phyloP scores from a whole-genome alignment of 1,140 invertebrate genomes.

The Hestina assimilis region DNA sequence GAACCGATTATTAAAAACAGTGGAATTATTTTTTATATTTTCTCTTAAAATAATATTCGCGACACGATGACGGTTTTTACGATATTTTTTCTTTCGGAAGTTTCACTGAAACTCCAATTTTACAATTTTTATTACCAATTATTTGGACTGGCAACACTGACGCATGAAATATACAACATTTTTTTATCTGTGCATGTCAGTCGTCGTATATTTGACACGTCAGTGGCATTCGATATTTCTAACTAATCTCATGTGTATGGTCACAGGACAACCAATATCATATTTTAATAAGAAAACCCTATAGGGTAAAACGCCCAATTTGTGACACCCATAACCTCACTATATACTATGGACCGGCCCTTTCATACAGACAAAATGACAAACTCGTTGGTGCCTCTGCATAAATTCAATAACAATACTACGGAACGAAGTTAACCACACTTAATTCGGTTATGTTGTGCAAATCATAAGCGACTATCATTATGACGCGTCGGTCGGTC shows the following conservation, averaged over 20 bases:
- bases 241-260: constrained; percentile 64
- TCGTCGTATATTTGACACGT: constrained; percentile 7
- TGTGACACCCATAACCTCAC: too few relatives aligned
- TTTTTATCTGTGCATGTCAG: constrained; percentile 4
- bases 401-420: too few relatives aligned
- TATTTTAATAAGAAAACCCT: neutral
- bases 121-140: constrained; percentile 10
- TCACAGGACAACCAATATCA: constrained; percentile 18
- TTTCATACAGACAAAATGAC: too few relatives aligned
- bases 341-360: too few relatives aligned
- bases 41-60: constrained; percentile 7
- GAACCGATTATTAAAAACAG: neutral
- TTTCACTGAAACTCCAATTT: neutral
- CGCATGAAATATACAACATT: constrained; percentile 10
- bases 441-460: too few relatives aligned
- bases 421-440: too few relatives aligned
- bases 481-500: too few relatives aligned
- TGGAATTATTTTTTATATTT: constrained; percentile 3
- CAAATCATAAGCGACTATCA: too few relatives aligned
- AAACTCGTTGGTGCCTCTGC: too few relatives aligned
- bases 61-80: neutral
- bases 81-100: neutral
- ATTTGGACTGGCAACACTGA: constrained; percentile 11
- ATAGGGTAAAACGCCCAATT: too few relatives aligned
- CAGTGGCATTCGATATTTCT: constrained; percentile 44